A percentile compares a stretch with the other conserved stretches of the same genome.
Conservation (phyloP, 2,113 vertebrate species). For the Perccottus glenii region DNA sequence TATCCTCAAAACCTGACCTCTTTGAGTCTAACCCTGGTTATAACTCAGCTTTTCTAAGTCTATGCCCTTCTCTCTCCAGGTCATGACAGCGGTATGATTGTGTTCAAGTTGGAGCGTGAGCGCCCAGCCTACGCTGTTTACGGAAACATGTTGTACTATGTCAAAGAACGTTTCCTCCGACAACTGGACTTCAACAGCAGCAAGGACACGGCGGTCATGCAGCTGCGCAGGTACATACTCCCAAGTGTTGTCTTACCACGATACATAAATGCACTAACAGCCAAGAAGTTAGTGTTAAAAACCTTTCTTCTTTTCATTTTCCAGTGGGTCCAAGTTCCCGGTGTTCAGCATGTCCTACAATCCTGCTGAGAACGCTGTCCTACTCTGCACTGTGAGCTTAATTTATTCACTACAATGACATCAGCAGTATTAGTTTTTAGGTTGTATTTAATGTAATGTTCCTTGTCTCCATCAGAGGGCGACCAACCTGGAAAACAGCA, state of each 20-base stretch:
- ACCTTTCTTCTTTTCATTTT: background rate
- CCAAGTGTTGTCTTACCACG: no score
- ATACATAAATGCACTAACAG: no score
- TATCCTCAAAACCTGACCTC: background rate
- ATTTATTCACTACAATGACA: background rate
- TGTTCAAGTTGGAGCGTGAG: constrained; percentile 96
- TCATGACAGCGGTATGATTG: constrained; percentile 96
- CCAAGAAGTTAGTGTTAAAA: no score
- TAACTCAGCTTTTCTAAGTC: background rate
- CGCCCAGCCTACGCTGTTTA: constrained; percentile 93
- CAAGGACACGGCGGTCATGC: constrained; percentile 96
- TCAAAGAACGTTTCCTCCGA: constrained; percentile 93
- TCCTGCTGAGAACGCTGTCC: constrained; percentile 93
- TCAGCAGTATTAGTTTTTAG: no score
- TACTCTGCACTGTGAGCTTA: constrained; percentile 91
- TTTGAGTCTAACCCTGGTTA: no score
- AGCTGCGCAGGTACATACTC: constrained; percentile 86
- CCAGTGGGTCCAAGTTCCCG: constrained; percentile 95
- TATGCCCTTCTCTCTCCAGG: constrained; percentile 69
- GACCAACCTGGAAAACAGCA: constrained; percentile 97
- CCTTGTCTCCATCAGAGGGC: constrained; percentile 83
- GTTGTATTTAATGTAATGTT: constrained; percentile 1
- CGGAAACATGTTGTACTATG: constrained; percentile 90
- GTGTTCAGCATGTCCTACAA: constrained; percentile 99
- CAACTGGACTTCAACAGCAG: constrained; percentile 97